These are phyloP conservation scores for Lomographa bimaculata DNA, from an alignment of 2,888 invertebrate genomes.

Conservation along the genomic window DNA sequence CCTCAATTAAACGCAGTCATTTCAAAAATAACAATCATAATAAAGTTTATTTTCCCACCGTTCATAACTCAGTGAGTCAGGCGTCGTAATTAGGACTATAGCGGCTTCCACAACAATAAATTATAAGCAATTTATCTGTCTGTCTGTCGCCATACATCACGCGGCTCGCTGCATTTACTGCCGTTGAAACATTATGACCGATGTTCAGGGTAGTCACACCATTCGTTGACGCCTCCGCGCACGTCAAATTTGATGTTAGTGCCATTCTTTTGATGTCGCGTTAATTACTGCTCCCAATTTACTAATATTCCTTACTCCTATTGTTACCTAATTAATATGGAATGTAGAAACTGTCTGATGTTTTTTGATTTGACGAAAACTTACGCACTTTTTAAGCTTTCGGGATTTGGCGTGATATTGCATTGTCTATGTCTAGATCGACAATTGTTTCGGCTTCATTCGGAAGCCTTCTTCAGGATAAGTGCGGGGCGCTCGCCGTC, in stretches of 20 bases:
- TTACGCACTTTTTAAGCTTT: too few species aligned
- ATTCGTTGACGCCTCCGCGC: slow-evolving; percentile 51
- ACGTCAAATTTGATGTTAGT: slow-evolving; percentile 23
- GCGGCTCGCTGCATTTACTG: slow-evolving; percentile 60
- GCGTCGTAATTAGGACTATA: slow-evolving; percentile 65
- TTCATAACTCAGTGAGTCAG: slow-evolving; percentile 51
- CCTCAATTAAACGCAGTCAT: slow-evolving; percentile 8
- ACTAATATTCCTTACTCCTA: too few species aligned
- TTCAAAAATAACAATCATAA: slow-evolving; percentile 22
- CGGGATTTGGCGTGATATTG: too few species aligned
- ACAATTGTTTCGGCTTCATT: too few species aligned
- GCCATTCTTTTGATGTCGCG: slow-evolving; percentile 16
- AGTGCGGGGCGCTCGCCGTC: too few species aligned
- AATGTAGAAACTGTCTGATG: too few species aligned
- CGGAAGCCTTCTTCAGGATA: too few species aligned
- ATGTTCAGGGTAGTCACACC: slow-evolving; percentile 49
- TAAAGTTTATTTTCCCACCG: slow-evolving; percentile 44
- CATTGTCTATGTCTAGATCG: too few species aligned
- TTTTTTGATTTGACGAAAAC: too few species aligned
- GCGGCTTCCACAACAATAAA: slow-evolving; percentile 75
- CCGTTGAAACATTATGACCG: slow-evolving; percentile 75
- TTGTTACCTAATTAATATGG: too few species aligned
- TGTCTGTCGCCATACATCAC: slow-evolving; percentile 78
- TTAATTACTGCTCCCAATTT: too few species aligned
- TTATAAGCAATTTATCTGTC: slow-evolving; percentile 82